Base-by-base conservation (phyloP, 2,113 vertebrate species). In the Thamnophis sirtalis region DNA sequence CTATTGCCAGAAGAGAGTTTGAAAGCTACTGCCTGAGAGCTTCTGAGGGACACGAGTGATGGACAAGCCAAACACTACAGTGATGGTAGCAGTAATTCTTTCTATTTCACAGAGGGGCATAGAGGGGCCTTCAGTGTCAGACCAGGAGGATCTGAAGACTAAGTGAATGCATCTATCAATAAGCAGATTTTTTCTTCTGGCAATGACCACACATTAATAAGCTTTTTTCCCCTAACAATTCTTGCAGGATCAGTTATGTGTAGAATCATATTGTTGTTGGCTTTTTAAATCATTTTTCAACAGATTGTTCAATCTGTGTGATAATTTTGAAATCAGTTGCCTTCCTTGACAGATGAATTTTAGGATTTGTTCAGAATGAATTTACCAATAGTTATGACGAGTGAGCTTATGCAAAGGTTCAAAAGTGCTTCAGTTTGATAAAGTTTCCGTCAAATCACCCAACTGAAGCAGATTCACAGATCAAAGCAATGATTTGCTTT, bases 311-410 rank as follows among this genome's bases (percentile, higher is more conserved):
- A 92, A 33, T 11, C 53, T 43, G n/a, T 1, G 0, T 19, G 21
- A 53, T 91, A 43, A n/a, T 87, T 91, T 50, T 91, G 58, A 54
- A 87, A 51, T 87, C 85, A 87, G 48, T 68, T 91, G 55, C 11
- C 28, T 13, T 89, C 15, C 49, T 58, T 38, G 43, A 38, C 28
- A 84, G 53, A 49, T 48, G 38, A 73, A 6, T 88, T 28, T 49
- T 24, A 15, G 63, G 51, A 28, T 10, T 92, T 28, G 84, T 89
- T n/a, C 3, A 58, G 8, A 28, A 50, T 50, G 26, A 54, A 15
- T 33, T 17, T 15, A 21, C 22, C 11, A 48, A 48, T 11, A 54
- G 53, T 56, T 87, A 17, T 10, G 22, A 24, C 33, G 5, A 38
- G 15, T 73, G n/a, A 73, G 63, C 63, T 15, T 73, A 33, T 17